Evolutionary conservation across 2,797 vertebrate genomes (phyloP).

Genomic region (Melanogrammus aeglefinus): DNA sequence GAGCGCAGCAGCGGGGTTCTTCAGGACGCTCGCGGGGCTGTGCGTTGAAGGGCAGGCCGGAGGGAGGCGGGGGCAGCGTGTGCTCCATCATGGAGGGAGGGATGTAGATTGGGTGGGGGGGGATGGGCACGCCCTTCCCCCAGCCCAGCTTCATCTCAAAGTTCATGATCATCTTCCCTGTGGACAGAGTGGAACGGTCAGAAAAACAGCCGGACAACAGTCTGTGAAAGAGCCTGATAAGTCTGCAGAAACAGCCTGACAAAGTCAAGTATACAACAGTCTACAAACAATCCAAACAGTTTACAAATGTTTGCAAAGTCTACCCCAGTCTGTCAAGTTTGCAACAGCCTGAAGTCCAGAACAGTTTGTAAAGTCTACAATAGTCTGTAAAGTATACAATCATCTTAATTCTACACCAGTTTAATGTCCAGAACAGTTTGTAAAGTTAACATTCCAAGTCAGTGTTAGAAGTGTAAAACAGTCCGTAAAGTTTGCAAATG

Average conservation of each 20-base stretch:
- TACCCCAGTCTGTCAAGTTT: neutral
- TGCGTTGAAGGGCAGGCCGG: conserved; percentile 97
- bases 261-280: neutral
- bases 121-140: conserved; percentile 99
- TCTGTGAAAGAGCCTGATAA: neutral
- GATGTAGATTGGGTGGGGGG: conserved; percentile 99
- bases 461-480: too few species aligned
- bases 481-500: too few species aligned
- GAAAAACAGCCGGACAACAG: neutral
- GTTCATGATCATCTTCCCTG: conserved; percentile 99
- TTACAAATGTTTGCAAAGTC: neutral
- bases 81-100: conserved; percentile 99
- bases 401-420: too few species aligned
- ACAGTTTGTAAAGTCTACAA: neutral
- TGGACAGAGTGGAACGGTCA: conserved; percentile 24
- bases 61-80: conserved; percentile 95
- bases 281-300: too few species aligned
- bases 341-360: neutral
- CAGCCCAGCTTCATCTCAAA: conserved; percentile 99
- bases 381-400: too few species aligned
- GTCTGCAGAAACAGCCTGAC: neutral
- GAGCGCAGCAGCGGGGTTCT: conserved; percentile 93
- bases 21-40: conserved; percentile 96
- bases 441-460: too few species aligned
- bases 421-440: too few species aligned